Evolutionary conservation across 37 sponge, comb jelly and placozoan genomes (phyloP).

Genomic region (Mnemiopsis leidyi): DNA sequence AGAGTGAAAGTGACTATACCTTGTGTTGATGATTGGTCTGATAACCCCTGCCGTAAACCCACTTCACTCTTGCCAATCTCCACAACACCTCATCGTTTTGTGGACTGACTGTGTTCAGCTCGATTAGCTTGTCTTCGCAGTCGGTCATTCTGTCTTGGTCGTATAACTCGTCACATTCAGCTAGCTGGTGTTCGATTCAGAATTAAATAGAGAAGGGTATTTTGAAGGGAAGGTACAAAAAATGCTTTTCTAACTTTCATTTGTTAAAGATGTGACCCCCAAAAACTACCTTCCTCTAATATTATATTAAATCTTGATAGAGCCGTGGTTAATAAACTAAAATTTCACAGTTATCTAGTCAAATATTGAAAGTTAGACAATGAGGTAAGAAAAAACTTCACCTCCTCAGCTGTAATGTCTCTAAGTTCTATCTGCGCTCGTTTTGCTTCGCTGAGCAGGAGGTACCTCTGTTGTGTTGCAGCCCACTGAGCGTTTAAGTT

Average conservation of each 20-base stretch:
- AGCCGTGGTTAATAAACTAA: too few species aligned
- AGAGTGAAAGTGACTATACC: neutral
- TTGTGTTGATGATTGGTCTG: constrained; percentile 26
- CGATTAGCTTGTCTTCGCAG: constrained; percentile 4
- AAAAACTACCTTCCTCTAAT: too few species aligned
- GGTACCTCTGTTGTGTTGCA: constrained; percentile 9
- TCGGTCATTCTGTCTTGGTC: neutral
- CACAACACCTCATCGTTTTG: neutral
- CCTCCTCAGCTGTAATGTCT: neutral
- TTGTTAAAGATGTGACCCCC: too few species aligned
- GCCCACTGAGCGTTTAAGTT: constrained; percentile 53
- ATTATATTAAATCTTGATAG: too few species aligned
- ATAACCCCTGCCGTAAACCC: neutral
- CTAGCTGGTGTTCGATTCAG: too few species aligned
- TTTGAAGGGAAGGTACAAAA: too few species aligned
- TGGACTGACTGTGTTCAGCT: constrained; percentile 41
- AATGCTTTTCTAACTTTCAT: too few species aligned
- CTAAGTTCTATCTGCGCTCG: neutral
- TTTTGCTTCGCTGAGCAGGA: constrained; percentile 15
- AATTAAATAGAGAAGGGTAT: too few species aligned
- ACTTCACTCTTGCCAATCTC: constrained; percentile 61
- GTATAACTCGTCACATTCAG: constrained; percentile 25
- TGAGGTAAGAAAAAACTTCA: neutral
- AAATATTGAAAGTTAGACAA: too few species aligned
- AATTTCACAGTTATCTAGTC: too few species aligned